phyloP scores from a whole-genome alignment of 2,113 vertebrate species.

The Catharus bicknelli region DNA sequence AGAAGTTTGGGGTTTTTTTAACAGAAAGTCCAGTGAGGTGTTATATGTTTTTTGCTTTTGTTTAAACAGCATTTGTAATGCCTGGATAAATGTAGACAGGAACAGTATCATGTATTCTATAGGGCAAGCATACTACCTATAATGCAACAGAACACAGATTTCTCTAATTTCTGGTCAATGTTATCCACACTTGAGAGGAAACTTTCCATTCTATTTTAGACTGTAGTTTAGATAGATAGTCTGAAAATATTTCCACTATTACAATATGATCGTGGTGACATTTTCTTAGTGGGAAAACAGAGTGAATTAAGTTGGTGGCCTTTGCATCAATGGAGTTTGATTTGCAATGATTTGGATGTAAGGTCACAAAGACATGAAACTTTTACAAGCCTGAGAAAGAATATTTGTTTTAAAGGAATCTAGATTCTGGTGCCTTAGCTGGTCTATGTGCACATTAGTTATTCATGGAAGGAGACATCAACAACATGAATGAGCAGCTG shows the following conservation, averaged over 20 bases:
- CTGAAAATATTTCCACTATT: neutral
- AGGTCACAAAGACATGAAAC: neutral
- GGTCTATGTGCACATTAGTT: neutral
- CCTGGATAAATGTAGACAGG: neutral
- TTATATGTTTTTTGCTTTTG: neutral
- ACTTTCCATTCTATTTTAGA: neutral
- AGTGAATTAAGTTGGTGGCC: neutral
- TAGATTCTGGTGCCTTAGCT: neutral
- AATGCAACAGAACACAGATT: neutral
- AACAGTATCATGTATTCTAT: neutral
- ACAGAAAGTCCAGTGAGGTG: neutral
- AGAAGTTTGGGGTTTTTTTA: neutral
- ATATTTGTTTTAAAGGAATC: neutral
- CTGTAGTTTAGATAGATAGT: neutral
- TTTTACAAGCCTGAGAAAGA: neutral
- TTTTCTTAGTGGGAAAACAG: neutral
- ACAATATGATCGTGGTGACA: too few species aligned
- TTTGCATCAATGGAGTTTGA: neutral
- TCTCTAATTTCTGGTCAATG: neutral
- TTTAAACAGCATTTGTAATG: neutral
- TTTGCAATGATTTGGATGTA: neutral
- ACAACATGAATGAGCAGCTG: neutral
- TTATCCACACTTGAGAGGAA: neutral
- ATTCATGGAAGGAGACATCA: neutral
- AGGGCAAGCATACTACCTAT: neutral